phyloP scores from a whole-genome alignment of 1,140 invertebrate species.

The Lordiphosa stackelbergi region DNA sequence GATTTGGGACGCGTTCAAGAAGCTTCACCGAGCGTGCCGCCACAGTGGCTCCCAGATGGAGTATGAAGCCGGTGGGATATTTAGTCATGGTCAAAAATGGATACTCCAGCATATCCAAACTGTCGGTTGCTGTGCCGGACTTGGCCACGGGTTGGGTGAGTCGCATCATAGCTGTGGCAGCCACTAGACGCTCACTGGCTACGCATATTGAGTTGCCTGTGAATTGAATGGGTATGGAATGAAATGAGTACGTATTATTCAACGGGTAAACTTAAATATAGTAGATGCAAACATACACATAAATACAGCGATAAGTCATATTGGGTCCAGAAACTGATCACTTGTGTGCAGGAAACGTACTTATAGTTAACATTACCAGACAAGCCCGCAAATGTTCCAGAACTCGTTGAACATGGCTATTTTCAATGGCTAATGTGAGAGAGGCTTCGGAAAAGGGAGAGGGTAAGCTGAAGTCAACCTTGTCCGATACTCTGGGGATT shows the following conservation, averaged over 20 bases:
- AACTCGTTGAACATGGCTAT: too few species aligned
- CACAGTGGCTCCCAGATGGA: slow-evolving; percentile 93
- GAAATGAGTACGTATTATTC: neutral
- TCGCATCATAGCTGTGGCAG: slow-evolving; percentile 74
- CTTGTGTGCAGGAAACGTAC: too few species aligned
- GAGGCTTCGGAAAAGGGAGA: too few species aligned
- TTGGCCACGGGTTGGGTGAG: slow-evolving; percentile 76
- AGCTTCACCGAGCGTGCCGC: slow-evolving; percentile 92
- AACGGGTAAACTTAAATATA: neutral
- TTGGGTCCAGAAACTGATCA: too few species aligned
- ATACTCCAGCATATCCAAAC: slow-evolving; percentile 92
- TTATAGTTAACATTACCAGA: too few species aligned
- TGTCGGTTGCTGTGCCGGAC: slow-evolving; percentile 79
- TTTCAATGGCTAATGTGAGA: too few species aligned
- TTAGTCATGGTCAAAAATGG: slow-evolving; percentile 96
- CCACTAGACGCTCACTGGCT: slow-evolving; percentile 69
- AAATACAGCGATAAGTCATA: too few species aligned
- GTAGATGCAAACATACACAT: neutral
- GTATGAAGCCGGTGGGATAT: slow-evolving; percentile 92
- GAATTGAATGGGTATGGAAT: slow-evolving; percentile 2
- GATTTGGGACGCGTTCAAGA: slow-evolving; percentile 87
- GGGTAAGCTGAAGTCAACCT: too few species aligned
- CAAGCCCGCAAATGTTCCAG: too few species aligned
- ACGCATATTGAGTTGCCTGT: slow-evolving; percentile 75
- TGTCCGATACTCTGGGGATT: too few species aligned